phyloP scores from a whole-genome alignment of 1,140 invertebrate genomes.

The Drosophila repletoides region DNA sequence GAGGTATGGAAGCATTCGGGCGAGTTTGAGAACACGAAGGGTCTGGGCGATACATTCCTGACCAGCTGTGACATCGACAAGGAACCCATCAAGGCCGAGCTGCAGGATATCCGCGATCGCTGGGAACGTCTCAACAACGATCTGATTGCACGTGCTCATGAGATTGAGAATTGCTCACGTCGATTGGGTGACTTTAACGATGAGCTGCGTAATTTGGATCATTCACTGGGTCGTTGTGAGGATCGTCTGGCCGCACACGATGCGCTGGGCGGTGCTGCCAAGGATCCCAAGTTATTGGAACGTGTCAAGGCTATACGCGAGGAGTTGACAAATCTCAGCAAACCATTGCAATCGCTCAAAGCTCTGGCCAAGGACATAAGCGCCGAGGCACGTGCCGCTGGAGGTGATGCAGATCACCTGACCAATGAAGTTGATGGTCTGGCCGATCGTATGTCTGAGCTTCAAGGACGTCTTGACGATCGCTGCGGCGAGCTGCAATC shows the following conservation, averaged over 20 bases:
- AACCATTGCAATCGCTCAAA: conserved; percentile 89
- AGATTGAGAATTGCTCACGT: conserved; percentile 92
- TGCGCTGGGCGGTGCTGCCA: conserved; percentile 89
- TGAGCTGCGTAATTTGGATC: conserved; percentile 90
- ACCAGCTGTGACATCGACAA: conserved; percentile 94
- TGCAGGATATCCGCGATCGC: conserved; percentile 90
- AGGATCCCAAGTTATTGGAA: conserved; percentile 92
- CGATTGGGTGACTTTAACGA: conserved; percentile 93
- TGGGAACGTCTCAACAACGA: conserved; percentile 96
- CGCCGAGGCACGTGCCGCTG: conserved; percentile 87
- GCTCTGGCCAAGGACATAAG: conserved; percentile 89
- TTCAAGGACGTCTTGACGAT: conserved; percentile 90
- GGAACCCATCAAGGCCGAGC: conserved; percentile 92
- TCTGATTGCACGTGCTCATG: conserved; percentile 86
- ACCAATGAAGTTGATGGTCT: conserved; percentile 90
- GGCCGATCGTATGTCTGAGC: conserved; percentile 89
- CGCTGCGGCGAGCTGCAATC: conserved; percentile 92
- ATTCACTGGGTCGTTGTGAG: conserved; percentile 92
- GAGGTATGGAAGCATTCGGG: conserved; percentile 95
- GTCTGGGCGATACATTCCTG: conserved; percentile 92
- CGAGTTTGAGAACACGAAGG: conserved; percentile 94
- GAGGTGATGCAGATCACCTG: conserved; percentile 89
- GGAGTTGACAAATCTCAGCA: conserved; percentile 89
- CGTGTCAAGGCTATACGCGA: conserved; percentile 90
- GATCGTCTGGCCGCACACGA: conserved; percentile 93